These are phyloP conservation scores for Eupithecia inturbata DNA, from an alignment of 2,888 invertebrate genomes.

Conservation along the genomic window DNA sequence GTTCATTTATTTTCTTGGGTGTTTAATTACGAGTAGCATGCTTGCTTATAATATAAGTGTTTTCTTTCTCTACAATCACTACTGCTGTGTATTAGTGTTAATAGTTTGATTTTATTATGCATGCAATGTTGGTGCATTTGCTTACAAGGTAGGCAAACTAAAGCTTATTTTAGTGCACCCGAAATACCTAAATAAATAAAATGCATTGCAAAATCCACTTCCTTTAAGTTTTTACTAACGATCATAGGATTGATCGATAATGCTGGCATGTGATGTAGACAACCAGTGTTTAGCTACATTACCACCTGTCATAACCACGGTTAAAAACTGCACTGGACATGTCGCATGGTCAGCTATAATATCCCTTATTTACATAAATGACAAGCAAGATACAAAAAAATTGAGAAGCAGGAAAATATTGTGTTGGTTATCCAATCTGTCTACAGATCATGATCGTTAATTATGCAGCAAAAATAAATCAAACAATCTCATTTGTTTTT, in stretches of 20 bases:
- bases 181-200: no score
- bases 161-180: no score
- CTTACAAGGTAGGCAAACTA: no score
- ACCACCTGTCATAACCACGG: conserved; percentile 12
- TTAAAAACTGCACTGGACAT: conserved; percentile 9
- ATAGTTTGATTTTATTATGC: no score
- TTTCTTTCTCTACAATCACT: no score
- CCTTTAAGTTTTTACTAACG: conserved; percentile 2
- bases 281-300: neutral
- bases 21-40: no score
- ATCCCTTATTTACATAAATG: conserved; percentile 7
- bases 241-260: neutral
- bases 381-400: conserved; percentile 3
- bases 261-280: neutral
- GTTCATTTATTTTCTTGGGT: neutral
- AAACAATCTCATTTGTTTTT: conserved; percentile 2
- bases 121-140: no score
- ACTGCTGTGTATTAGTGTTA: no score
- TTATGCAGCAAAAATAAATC: conserved; percentile 6
- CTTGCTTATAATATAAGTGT: no score
- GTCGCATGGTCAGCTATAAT: conserved; percentile 6
- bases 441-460: neutral
- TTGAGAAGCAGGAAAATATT: conserved; percentile 2
- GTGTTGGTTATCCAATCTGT: conserved; percentile 1
- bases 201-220: neutral